A percentile compares a stretch with the other conserved stretches of the same genome.
Evolutionary conservation across 2,797 vertebrate genomes (phyloP).

Genomic region (Lophotriccus pileatus): DNA sequence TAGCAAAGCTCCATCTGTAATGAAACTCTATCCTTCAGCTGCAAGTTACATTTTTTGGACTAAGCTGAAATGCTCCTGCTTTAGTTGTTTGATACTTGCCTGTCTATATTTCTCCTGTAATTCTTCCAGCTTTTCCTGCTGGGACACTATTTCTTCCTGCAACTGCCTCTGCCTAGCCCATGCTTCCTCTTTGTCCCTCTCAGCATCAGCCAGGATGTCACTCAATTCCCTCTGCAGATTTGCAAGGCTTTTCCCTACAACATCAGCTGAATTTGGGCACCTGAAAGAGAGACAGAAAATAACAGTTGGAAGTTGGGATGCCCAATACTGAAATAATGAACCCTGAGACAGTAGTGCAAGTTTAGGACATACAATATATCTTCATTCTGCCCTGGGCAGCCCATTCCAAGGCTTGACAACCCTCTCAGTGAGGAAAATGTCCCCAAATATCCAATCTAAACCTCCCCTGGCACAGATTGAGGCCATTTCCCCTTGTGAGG

Average conservation of each 20-base stretch:
- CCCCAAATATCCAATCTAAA: not conserved
- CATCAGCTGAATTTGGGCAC: slow-evolving; percentile 60
- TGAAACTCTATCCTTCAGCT: not conserved
- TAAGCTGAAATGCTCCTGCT: slow-evolving; percentile 33
- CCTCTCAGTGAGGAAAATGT: not conserved
- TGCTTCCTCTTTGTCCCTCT: slow-evolving; percentile 75
- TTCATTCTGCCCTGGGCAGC: too few species aligned
- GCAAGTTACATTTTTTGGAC: not conserved
- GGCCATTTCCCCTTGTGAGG: not conserved
- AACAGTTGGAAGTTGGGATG: not conserved
- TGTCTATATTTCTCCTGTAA: slow-evolving; percentile 74
- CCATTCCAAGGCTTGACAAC: not conserved
- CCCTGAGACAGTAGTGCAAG: not conserved
- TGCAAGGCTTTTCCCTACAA: slow-evolving; percentile 75
- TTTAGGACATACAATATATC: not conserved
- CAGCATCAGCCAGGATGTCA: slow-evolving; percentile 69
- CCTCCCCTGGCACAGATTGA: not conserved
- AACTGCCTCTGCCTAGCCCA: slow-evolving; percentile 69
- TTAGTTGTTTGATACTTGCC: slow-evolving; percentile 69
- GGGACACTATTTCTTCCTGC: slow-evolving; percentile 72
- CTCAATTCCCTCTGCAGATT: slow-evolving; percentile 77
- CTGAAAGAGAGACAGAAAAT: slow-evolving; percentile 31
- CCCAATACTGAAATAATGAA: not conserved
- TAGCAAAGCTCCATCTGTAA: not conserved
- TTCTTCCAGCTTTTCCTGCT: slow-evolving; percentile 74